Base-by-base conservation (phyloP, 2,113 vertebrate species). In the Girardinichthys multiradiatus region DNA sequence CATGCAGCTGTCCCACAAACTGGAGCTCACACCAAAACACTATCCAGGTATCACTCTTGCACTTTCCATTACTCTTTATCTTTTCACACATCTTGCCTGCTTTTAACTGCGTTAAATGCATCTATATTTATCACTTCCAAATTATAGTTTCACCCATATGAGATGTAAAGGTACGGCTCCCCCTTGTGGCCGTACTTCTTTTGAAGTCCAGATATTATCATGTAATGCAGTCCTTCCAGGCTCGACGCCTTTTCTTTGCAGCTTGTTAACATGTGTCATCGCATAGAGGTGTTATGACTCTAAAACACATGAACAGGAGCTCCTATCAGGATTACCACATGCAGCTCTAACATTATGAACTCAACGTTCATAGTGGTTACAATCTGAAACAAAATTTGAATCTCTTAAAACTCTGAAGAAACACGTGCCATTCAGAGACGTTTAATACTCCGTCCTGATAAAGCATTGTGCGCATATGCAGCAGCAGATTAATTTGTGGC, bases 21-120 rank as follows among this genome's bases (percentile, higher is more conserved):
- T 99, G 92, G 97, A 99, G 84, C 92, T 99, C 79, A 99, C 97
- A 81, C 96, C 98, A 62, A 99, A 99, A 94, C 97, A 99, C 70
- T 99, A 99, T 89, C 98, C 98, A 90, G 97, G 98, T 99, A 92
- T 91, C 91, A 75, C 19, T 68, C 15, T 6, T 1, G 68, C 3
- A 29, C 26, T 61, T 10, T 61, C 29, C 30, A 3, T n/a, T 1
- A 17, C 5, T 45, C n/a, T 33, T 31, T 17, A 19, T 60, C 7
- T 27, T 4, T 27, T 54, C 9, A 13, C 39, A 35, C 61, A 7
- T 64, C 7, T 65, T 28, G 19, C 3, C 19, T 26, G 30, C 19
- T 58, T 33, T 35, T 15, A 30, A 15, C 48, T 9, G 48, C 3
- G 24, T 54, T 11, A 19, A 54, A 54, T n/a, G 48, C 48, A 54